Conservation (phyloP, 2,797 vertebrate species). For the Toxotes lorentzi region DNA sequence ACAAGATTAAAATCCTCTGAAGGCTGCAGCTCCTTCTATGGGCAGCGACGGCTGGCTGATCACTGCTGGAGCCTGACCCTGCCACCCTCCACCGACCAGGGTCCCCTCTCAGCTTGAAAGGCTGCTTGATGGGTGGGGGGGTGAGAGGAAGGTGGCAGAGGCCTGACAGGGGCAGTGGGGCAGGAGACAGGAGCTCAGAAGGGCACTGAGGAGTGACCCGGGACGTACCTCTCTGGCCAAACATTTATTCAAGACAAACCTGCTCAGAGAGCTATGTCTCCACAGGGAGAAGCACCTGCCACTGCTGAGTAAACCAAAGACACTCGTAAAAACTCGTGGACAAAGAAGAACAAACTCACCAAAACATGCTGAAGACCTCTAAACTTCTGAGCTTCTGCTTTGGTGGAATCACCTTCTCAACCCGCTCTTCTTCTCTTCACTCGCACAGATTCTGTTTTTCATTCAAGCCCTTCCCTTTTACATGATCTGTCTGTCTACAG, state of each 20-base stretch:
- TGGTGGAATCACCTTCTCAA: neutral
- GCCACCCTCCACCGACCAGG: conserved; percentile 45
- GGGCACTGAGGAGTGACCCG: conserved; percentile 48
- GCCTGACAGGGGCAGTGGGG: conserved; percentile 46
- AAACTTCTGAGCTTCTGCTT: neutral
- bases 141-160: conserved; percentile 9
- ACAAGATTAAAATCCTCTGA: conserved; percentile 66
- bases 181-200: conserved; percentile 61
- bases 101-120: conserved; percentile 27
- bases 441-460: too few species aligned
- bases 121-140: conserved; percentile 24
- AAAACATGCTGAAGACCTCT: conserved; percentile 10
- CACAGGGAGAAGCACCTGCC: conserved; percentile 16
- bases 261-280: conserved; percentile 44
- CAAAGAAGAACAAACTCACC: neutral
- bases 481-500: neutral
- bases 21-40: conserved; percentile 75
- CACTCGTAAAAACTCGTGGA: conserved; percentile 15
- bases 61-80: conserved; percentile 64
- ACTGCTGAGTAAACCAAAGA: conserved; percentile 1
- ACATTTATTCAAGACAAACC: conserved; percentile 50
- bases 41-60: conserved; percentile 62
- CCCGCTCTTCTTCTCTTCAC: neutral
- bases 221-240: conserved; percentile 24
- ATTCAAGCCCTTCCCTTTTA: neutral